phyloP scores from a whole-genome alignment of 2,888 invertebrate genomes.

The Cantharis rufa region DNA sequence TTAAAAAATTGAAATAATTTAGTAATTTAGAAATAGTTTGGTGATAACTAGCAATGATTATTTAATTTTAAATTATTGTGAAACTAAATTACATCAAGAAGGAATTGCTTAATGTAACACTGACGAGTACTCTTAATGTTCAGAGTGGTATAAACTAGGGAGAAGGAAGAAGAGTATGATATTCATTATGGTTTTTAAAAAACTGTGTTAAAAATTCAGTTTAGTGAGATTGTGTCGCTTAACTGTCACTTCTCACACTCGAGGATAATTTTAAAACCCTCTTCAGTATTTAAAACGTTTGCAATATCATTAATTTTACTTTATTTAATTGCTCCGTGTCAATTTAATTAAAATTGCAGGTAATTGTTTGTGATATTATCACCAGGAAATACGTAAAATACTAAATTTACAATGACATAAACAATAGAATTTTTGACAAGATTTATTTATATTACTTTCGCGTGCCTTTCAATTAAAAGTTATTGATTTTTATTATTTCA shows the following conservation, averaged over 20 bases:
- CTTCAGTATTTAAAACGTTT: background rate
- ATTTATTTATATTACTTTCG: background rate
- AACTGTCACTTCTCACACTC: background rate
- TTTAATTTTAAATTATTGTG: too few species aligned
- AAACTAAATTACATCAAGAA: too few species aligned
- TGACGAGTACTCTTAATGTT: too few species aligned
- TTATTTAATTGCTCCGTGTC: background rate
- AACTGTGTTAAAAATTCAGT: background rate
- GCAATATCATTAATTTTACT: background rate
- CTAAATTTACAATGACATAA: background rate
- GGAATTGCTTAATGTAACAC: too few species aligned
- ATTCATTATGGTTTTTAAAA: background rate
- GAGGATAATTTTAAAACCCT: background rate
- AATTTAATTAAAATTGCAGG: background rate
- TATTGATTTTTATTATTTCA: background rate
- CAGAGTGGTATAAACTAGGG: too few species aligned
- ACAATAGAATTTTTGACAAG: background rate
- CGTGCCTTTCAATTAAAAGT: background rate
- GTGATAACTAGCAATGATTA: too few species aligned
- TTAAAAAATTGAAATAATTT: too few species aligned
- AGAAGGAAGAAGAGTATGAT: background rate
- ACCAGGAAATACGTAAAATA: background rate
- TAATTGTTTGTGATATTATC: background rate
- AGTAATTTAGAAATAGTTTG: too few species aligned
- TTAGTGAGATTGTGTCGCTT: background rate